These are phyloP conservation scores for Chloroceryle inda DNA, from an alignment of 2,797 vertebrate genomes.

Conservation along the genomic window DNA sequence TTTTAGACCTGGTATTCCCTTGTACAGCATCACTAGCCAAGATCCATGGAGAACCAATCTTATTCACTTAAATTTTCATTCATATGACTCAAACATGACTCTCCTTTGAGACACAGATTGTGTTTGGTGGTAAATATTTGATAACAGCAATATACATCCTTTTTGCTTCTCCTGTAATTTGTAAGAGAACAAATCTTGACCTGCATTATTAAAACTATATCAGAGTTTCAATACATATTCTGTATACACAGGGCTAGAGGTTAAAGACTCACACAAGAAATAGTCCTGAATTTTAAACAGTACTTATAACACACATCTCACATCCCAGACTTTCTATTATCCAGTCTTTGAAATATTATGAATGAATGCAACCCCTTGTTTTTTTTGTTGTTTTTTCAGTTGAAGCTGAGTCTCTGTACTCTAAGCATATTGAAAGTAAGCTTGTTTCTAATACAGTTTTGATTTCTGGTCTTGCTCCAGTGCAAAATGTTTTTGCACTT, in stretches of 20 bases:
- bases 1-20: background rate
- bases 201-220: background rate
- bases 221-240: background rate
- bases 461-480: background rate
- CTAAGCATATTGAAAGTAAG: background rate
- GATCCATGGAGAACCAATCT: background rate
- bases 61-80: background rate
- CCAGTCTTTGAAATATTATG: background rate
- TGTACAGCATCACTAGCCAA: background rate
- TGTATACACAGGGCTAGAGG: background rate
- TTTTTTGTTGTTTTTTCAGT: too few species aligned
- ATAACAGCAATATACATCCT: background rate
- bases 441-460: background rate
- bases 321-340: background rate
- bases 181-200: background rate
- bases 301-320: background rate
- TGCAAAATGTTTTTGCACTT: background rate
- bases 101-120: background rate
- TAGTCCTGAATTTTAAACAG: background rate
- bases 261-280: background rate
- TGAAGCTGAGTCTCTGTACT: background rate
- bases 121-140: background rate
- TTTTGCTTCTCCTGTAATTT: background rate
- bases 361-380: background rate
- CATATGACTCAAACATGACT: background rate